Evolutionary conservation across 2,113 vertebrate genomes (phyloP).

Genomic region (Heterochromis multidens): DNA sequence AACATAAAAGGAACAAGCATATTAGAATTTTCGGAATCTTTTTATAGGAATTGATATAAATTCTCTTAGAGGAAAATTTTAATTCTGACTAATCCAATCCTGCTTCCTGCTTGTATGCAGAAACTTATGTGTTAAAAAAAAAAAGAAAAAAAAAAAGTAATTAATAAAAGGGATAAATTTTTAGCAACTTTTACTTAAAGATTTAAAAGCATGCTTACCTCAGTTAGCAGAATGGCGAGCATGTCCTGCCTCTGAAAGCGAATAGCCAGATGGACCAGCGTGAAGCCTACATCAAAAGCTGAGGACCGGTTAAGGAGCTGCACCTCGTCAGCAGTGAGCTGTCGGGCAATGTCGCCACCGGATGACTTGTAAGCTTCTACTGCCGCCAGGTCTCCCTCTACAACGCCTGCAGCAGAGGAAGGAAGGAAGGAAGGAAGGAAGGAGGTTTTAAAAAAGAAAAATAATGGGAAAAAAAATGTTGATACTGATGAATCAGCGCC

Average conservation of each 20-base stretch:
- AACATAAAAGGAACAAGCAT: background rate
- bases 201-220: slow-evolving; percentile 73
- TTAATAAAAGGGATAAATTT: background rate
- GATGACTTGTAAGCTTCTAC: slow-evolving; percentile 96
- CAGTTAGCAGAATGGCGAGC: slow-evolving; percentile 92
- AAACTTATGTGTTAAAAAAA: background rate
- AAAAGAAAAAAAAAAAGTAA: background rate
- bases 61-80: background rate
- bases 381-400: slow-evolving; percentile 92
- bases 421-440: background rate
- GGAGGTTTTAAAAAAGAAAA: background rate
- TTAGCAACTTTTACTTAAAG: background rate
- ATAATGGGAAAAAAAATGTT: background rate
- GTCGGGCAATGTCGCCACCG: slow-evolving; percentile 92
- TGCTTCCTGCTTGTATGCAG: background rate
- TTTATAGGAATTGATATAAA: background rate
- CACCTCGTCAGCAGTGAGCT: slow-evolving; percentile 92
- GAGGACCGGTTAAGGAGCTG: slow-evolving; percentile 92
- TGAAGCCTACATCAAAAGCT: slow-evolving; percentile 94
- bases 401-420: slow-evolving; percentile 80
- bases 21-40: background rate
- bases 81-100: background rate
- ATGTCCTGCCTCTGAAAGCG: slow-evolving; percentile 99
- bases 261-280: slow-evolving; percentile 94
- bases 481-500: background rate